Conservation (phyloP, 2,888 invertebrate genomes). For the Lepeophtheirus nordmannii region DNA sequence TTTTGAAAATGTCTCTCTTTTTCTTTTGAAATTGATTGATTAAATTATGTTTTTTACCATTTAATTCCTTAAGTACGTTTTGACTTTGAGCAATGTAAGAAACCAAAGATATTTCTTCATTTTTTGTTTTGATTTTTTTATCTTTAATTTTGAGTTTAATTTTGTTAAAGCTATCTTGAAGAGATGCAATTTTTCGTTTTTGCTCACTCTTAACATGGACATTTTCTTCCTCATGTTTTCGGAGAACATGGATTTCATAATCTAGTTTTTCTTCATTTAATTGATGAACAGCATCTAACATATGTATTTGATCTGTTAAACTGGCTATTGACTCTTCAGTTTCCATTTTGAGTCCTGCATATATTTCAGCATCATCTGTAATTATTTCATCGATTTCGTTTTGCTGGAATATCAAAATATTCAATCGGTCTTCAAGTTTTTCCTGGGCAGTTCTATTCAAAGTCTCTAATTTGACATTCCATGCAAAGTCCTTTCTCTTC, state of each 20-base stretch:
- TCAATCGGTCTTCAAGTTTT: constrained; percentile 5
- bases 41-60: neutral
- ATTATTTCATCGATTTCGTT: constrained; percentile 13
- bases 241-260: constrained; percentile 21
- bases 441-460: constrained; percentile 3
- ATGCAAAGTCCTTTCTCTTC: neutral
- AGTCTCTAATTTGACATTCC: constrained; percentile 1
- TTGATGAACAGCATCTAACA: constrained; percentile 11
- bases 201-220: constrained; percentile 19
- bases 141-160: neutral
- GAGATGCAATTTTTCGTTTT: constrained; percentile 18
- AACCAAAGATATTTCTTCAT: neutral
- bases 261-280: constrained; percentile 21
- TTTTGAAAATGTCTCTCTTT: neutral
- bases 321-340: constrained; percentile 9
- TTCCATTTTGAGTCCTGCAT: constrained; percentile 1
- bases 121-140: neutral
- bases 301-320: constrained; percentile 21
- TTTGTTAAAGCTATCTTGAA: constrained; percentile 18
- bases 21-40: neutral
- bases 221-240: constrained; percentile 22
- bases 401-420: neutral
- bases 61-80: neutral
- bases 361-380: constrained; percentile 10
- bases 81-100: constrained; percentile 5